These are phyloP conservation scores for Muscidifurax raptorellus DNA, from an alignment of 1,140 invertebrate genomes.

Conservation along the genomic window DNA sequence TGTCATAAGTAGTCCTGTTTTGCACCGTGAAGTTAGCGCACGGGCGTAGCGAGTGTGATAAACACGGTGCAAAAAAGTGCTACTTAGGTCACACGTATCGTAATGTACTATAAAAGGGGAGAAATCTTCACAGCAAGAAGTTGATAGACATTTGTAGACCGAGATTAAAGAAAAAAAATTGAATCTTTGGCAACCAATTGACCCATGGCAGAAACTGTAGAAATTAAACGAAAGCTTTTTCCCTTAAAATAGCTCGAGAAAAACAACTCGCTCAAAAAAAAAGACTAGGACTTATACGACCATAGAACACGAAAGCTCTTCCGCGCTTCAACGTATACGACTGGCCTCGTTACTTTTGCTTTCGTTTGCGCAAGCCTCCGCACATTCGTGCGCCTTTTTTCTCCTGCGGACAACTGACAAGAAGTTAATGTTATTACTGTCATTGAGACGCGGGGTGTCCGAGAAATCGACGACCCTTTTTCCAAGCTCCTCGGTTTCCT, in stretches of 20 bases:
- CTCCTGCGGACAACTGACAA: conserved; percentile 56
- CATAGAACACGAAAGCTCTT: conserved; percentile 24
- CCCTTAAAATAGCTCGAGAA: no score
- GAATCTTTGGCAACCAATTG: no score
- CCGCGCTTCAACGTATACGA: not conserved
- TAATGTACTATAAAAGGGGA: no score
- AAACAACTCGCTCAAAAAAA: not conserved
- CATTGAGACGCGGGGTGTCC: conserved; percentile 57
- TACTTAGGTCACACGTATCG: no score
- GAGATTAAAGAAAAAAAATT: conserved; percentile 4
- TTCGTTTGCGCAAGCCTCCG: conserved; percentile 11
- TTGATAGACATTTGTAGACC: not conserved
- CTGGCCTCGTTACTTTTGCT: conserved; percentile 45
- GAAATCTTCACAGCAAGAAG: not conserved
- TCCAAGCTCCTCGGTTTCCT: conserved; percentile 3
- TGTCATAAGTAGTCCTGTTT: no score
- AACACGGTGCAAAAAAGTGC: no score
- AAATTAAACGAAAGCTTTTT: no score
- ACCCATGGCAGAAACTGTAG: no score
- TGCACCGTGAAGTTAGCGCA: no score
- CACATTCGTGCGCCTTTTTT: not conserved
- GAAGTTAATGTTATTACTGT: conserved; percentile 70
- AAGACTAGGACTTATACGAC: conserved; percentile 11
- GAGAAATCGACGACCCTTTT: conserved; percentile 27
- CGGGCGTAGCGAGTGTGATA: no score